Evolutionary conservation across 2,113 vertebrate genomes (phyloP).

Genomic region (Dipodomys merriami): DNA sequence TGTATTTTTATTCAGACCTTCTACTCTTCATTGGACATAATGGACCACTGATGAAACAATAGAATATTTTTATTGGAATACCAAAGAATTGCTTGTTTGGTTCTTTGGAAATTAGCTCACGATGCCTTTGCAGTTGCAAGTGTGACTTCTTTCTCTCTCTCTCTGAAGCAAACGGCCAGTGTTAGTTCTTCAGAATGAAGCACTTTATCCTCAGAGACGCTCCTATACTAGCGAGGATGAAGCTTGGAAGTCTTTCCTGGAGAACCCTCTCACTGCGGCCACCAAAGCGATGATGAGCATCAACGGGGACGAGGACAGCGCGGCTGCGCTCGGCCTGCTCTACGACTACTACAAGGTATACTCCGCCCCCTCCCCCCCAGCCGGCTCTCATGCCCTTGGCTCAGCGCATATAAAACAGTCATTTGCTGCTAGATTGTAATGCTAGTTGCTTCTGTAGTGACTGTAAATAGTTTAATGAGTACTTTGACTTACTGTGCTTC

Average conservation of each 20-base stretch:
- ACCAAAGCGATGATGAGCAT: constrained; percentile 99
- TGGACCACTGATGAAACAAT: not conserved
- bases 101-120: constrained; percentile 43
- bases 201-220: constrained; percentile 93
- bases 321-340: constrained; percentile 94
- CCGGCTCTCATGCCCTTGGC: constrained; percentile 23
- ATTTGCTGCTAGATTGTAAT: constrained; percentile 61
- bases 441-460: constrained; percentile 53
- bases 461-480: constrained; percentile 65
- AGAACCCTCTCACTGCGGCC: constrained; percentile 98
- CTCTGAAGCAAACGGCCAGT: constrained; percentile 94
- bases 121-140: constrained; percentile 42
- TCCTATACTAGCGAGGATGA: constrained; percentile 97
- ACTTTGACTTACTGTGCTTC: constrained; percentile 43
- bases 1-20: not conserved
- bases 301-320: constrained; percentile 98
- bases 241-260: constrained; percentile 98
- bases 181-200: constrained; percentile 97
- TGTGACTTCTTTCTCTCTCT: not conserved
- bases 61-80: not conserved
- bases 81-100: constrained; percentile 22
- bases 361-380: not conserved
- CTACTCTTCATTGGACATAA: not conserved
- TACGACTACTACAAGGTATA: constrained; percentile 99
- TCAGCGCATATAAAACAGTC: constrained; percentile 39